Percentiles rank a stretch among this genome's conserved stretches.
Evolutionary conservation across 2,888 invertebrate genomes (phyloP).

Genomic region (Dendrolimus pini): DNA sequence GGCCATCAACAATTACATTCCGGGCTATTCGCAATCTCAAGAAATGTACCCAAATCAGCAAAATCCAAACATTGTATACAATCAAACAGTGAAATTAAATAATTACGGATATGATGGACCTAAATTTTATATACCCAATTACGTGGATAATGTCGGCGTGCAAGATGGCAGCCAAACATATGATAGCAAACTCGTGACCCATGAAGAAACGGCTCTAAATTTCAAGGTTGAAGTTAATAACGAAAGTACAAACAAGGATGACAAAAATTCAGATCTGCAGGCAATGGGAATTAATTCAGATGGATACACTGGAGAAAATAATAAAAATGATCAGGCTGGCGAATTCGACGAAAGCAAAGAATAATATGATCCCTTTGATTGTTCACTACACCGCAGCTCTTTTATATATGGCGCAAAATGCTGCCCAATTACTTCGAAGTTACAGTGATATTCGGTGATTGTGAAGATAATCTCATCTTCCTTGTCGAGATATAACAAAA

Average conservation of each 20-base stretch:
- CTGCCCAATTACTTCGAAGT: no score
- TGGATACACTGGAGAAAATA: slow-evolving; percentile 2
- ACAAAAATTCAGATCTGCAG: slow-evolving; percentile 12
- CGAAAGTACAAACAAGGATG: slow-evolving; percentile 17
- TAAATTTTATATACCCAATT: slow-evolving; percentile 31
- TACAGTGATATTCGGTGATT: no score
- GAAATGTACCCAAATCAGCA: slow-evolving; percentile 24
- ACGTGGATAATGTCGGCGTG: slow-evolving; percentile 22
- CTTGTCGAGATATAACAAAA: no score
- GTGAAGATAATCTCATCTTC: no score
- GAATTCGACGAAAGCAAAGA: slow-evolving; percentile 16
- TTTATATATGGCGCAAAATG: no score
- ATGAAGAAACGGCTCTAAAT: slow-evolving; percentile 3
- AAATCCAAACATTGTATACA: slow-evolving; percentile 20
- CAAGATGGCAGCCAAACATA: slow-evolving; percentile 9
- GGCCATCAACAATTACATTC: slow-evolving; percentile 35
- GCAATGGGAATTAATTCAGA: slow-evolving; percentile 7
- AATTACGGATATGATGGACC: slow-evolving; percentile 32
- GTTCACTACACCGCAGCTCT: no score
- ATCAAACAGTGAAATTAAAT: slow-evolving; percentile 25
- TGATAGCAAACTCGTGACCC: not conserved
- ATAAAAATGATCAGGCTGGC: slow-evolving; percentile 1
- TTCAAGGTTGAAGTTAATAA: slow-evolving; percentile 19
- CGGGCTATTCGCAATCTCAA: slow-evolving; percentile 26
- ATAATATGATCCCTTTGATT: not conserved